Evolutionary conservation across 1,140 invertebrate species (phyloP).

Genomic region (Apis florea): DNA sequence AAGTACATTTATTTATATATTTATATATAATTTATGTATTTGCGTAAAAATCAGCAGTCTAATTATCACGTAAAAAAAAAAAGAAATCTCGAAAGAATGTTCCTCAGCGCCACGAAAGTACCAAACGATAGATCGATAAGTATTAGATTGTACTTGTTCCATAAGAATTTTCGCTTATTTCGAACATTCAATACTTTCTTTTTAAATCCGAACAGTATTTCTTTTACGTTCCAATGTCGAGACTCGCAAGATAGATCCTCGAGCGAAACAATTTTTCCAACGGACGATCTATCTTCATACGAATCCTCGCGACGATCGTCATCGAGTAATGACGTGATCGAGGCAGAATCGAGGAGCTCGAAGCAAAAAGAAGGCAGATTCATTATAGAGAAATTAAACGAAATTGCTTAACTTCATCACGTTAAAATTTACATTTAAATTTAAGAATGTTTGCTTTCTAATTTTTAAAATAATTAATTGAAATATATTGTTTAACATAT

Average conservation of each 20-base stretch:
- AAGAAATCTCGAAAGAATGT: neutral
- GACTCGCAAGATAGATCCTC: slow-evolving; percentile 11
- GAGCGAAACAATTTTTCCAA: slow-evolving; percentile 40
- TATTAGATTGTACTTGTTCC: neutral
- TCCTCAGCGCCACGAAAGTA: neutral
- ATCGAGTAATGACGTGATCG: neutral
- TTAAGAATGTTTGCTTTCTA: too few relatives aligned
- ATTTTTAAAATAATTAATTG: too few relatives aligned
- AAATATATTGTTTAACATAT: too few relatives aligned
- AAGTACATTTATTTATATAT: too few relatives aligned
- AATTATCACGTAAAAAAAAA: neutral
- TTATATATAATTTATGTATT: too few relatives aligned
- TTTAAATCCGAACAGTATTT: neutral
- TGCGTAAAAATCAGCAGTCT: too few relatives aligned
- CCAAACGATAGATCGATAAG: neutral
- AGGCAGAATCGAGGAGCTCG: slow-evolving; percentile 8
- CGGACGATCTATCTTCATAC: neutral
- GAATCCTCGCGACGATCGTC: slow-evolving; percentile 1
- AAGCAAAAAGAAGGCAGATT: too few relatives aligned
- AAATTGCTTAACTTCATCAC: too few relatives aligned
- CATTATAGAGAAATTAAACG: too few relatives aligned
- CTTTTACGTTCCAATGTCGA: neutral
- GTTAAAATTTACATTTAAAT: too few relatives aligned
- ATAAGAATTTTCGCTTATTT: neutral
- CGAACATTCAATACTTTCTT: neutral